Conservation (phyloP, 2,888 invertebrate genomes). For the Drymonia ruficornis region DNA sequence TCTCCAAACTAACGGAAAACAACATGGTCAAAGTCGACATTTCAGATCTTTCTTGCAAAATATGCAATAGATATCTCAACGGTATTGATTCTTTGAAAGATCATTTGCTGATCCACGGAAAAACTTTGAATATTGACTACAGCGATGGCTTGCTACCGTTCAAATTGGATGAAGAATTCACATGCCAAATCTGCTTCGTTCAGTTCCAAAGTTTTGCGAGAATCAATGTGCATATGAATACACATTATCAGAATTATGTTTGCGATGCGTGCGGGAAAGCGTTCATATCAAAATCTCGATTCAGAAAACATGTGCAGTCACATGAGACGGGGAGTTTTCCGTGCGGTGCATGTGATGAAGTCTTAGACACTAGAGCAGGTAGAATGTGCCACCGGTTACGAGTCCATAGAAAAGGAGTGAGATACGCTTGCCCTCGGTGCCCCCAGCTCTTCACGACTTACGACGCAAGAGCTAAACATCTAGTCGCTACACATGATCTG, state of each 20-base stretch:
- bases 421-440: conserved; percentile 73
- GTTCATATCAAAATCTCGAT: conserved; percentile 70
- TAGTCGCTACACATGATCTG: conserved; percentile 63
- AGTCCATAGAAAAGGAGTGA: conserved; percentile 64
- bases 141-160: conserved; percentile 76
- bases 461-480: conserved; percentile 65
- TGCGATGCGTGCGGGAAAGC: conserved; percentile 76
- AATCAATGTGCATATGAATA: conserved; percentile 75
- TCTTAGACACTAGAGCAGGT: conserved; percentile 62
- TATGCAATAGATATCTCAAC: conserved; percentile 54
- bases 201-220: conserved; percentile 60
- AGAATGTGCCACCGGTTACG: conserved; percentile 63
- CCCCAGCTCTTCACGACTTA: conserved; percentile 69
- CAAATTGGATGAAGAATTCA: conserved; percentile 59
- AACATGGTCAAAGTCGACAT: conserved; percentile 79
- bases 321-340: conserved; percentile 68
- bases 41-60: conserved; percentile 59
- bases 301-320: conserved; percentile 69
- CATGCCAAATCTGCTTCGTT: conserved; percentile 66
- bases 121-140: conserved; percentile 51
- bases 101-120: conserved; percentile 61
- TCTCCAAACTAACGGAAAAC: conserved; percentile 72
- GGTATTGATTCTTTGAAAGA: conserved; percentile 61
- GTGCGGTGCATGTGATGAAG: conserved; percentile 66
- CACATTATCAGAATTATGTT: conserved; percentile 72